Percentiles rank a stretch among this genome's conserved stretches.
These are phyloP conservation scores for Diabrotica balteata DNA, from an alignment of 2,888 invertebrate genomes.

Conservation along the genomic window DNA sequence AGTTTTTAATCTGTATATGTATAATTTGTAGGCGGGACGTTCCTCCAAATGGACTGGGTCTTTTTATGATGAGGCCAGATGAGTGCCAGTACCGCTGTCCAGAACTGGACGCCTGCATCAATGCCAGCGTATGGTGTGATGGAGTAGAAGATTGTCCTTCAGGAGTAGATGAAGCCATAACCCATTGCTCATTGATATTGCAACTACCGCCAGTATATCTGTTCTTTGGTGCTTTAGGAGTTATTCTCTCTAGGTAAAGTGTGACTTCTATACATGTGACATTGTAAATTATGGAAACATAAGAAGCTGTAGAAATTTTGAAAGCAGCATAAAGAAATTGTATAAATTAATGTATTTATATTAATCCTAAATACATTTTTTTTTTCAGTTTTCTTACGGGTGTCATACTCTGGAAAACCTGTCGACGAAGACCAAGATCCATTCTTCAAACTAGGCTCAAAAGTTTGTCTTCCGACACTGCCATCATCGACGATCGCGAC, in stretches of 20 bases:
- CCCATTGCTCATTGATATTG: constrained; percentile 80
- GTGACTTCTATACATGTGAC: too few species aligned
- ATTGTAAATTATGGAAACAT: too few species aligned
- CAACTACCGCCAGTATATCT: constrained; percentile 80
- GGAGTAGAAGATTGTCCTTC: constrained; percentile 80
- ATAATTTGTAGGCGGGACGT: constrained; percentile 61
- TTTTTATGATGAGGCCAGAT: constrained; percentile 65
- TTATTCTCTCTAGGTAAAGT: constrained; percentile 52
- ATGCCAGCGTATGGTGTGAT: constrained; percentile 82
- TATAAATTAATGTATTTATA: too few species aligned
- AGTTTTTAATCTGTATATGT: too few species aligned
- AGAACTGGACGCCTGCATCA: constrained; percentile 82
- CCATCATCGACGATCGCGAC: constrained; percentile 85
- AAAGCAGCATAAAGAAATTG: too few species aligned
- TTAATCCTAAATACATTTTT: not conserved
- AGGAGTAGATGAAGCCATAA: constrained; percentile 80
- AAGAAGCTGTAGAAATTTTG: too few species aligned
- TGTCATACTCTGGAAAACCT: constrained; percentile 54
- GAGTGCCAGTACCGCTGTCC: constrained; percentile 80
- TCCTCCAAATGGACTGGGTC: constrained; percentile 65
- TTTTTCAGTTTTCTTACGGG: constrained; percentile 46
- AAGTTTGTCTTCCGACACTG: constrained; percentile 84
- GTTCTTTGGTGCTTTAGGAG: constrained; percentile 60
- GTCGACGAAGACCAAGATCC: constrained; percentile 72
- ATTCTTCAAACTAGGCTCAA: constrained; percentile 81